A percentile compares a stretch with the other conserved stretches of the same genome.
Evolutionary conservation across 2,113 vertebrate species (phyloP).

Genomic region (Ginglymostoma cirratum): DNA sequence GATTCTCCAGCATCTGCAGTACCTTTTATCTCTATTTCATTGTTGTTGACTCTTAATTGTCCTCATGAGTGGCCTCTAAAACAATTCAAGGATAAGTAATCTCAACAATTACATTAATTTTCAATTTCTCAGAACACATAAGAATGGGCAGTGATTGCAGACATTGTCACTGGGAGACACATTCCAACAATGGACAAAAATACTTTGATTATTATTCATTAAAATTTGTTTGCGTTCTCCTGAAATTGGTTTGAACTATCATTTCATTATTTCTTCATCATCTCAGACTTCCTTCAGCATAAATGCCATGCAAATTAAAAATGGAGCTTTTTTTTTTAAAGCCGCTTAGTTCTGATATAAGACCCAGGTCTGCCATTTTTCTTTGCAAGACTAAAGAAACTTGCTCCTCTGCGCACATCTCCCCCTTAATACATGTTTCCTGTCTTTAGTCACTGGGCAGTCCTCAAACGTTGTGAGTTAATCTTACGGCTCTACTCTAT

Average conservation of each 20-base stretch:
- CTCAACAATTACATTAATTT: neutral
- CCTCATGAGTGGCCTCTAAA: neutral
- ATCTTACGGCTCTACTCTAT: neutral
- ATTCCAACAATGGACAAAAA: neutral
- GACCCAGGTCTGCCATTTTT: neutral
- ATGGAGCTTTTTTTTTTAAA: neutral
- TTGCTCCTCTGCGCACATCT: neutral
- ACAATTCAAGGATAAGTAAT: neutral
- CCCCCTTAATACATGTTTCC: too few relatives aligned
- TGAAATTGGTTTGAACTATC: neutral
- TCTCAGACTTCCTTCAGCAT: neutral
- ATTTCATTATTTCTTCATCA: neutral
- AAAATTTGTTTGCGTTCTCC: neutral
- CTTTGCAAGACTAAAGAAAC: neutral
- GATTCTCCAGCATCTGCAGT: too few relatives aligned
- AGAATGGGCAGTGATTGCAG: neutral
- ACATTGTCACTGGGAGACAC: neutral
- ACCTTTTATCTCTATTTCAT: neutral
- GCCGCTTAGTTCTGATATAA: neutral
- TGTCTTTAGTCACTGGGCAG: neutral
- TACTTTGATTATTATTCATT: neutral
- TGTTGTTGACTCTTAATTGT: neutral
- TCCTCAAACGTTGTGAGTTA: neutral
- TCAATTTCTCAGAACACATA: neutral
- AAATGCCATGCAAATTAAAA: neutral